Evolutionary conservation across 2,797 vertebrate genomes (phyloP).

Genomic region (Schizopygopsis pylzovi): DNA sequence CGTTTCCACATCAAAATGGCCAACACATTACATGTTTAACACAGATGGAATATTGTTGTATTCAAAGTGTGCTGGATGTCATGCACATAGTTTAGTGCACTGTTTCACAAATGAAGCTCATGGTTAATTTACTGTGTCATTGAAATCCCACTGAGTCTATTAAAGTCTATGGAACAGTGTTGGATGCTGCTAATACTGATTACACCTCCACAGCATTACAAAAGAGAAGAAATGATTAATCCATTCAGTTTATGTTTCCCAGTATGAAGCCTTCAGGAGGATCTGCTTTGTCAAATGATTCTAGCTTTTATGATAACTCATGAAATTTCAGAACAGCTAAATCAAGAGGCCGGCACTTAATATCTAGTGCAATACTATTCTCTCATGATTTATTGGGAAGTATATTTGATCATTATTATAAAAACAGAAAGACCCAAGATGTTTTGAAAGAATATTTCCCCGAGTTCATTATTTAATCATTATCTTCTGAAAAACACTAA

Average conservation of each 20-base stretch:
- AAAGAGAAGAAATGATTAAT: constrained; percentile 1
- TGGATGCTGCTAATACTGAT: constrained; percentile 45
- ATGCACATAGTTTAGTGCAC: neutral
- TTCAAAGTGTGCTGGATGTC: neutral
- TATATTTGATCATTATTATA: neutral
- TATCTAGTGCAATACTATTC: neutral
- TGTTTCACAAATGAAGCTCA: neutral
- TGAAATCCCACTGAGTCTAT: constrained; percentile 27
- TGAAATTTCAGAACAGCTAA: constrained; percentile 11
- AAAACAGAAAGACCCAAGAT: neutral
- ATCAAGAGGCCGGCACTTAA: neutral
- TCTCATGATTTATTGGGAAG: neutral
- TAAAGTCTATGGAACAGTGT: constrained; percentile 13
- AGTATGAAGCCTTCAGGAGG: neutral
- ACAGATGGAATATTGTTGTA: neutral
- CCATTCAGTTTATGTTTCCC: constrained; percentile 14
- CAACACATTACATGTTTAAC: neutral
- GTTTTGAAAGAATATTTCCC: neutral
- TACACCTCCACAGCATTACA: constrained; percentile 40
- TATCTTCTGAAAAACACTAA: neutral
- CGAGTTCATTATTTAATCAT: neutral
- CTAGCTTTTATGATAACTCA: constrained; percentile 6
- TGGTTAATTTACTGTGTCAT: constrained; percentile 25
- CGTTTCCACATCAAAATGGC: neutral
- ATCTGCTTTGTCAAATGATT: constrained; percentile 5